Evolutionary conservation across 2,113 vertebrate genomes (phyloP).

Genomic region (Ageneiosus marmoratus): DNA sequence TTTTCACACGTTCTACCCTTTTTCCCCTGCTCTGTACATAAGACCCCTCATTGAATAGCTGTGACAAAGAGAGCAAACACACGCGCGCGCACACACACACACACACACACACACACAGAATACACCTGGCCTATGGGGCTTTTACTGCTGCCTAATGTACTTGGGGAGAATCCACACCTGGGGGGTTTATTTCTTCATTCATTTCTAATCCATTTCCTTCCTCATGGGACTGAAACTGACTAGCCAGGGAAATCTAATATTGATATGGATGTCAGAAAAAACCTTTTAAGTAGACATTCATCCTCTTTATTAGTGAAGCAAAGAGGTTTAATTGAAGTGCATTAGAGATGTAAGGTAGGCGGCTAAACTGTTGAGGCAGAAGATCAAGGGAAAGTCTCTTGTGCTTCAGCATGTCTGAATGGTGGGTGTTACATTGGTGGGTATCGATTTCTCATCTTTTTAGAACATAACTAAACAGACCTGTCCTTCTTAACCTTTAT

Average conservation of each 20-base stretch:
- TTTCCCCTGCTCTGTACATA: constrained; percentile 25
- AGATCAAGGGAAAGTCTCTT: not conserved
- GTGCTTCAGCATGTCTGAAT: not conserved
- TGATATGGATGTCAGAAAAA: constrained; percentile 31
- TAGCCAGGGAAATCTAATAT: constrained; percentile 10
- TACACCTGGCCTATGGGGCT: constrained; percentile 26
- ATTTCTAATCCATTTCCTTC: not conserved
- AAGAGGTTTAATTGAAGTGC: not conserved
- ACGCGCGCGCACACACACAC: constrained; percentile 22
- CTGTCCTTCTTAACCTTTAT: not conserved
- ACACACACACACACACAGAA: constrained; percentile 22
- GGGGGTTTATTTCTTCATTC: constrained; percentile 35
- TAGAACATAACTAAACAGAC: constrained; percentile 3
- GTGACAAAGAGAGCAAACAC: constrained; percentile 27
- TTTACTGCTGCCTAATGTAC: constrained; percentile 36
- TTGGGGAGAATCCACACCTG: not conserved
- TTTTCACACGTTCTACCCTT: constrained; percentile 41
- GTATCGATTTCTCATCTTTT: not conserved
- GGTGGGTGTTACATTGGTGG: not conserved
- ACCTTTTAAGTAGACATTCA: constrained; percentile 2
- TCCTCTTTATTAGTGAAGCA: not conserved
- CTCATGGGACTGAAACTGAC: not conserved
- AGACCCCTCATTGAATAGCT: not conserved
- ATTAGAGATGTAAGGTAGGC: constrained; percentile 23
- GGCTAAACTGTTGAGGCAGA: not conserved